Percentiles rank a stretch among this genome's conserved stretches.
phyloP scores from a whole-genome alignment of 2,797 vertebrate species.

The Sebastes oblongus region DNA sequence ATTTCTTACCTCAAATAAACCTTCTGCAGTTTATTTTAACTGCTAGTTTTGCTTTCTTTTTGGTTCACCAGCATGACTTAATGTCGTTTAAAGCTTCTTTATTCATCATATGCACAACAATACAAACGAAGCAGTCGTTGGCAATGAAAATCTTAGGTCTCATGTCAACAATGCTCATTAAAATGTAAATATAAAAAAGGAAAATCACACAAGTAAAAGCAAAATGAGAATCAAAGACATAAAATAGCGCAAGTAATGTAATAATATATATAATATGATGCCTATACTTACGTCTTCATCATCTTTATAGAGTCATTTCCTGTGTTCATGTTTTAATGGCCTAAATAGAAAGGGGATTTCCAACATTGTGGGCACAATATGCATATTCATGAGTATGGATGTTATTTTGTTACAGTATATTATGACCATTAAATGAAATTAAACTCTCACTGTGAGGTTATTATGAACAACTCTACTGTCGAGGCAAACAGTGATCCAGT shows the following conservation, averaged over 20 bases:
- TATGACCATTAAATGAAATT: not conserved
- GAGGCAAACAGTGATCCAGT: not conserved
- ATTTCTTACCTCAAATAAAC: not conserved
- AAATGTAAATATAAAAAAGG: no score
- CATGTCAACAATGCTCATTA: no score
- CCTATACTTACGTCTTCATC: no score
- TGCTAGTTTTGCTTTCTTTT: not conserved
- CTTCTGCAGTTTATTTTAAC: not conserved
- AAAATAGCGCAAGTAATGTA: no score
- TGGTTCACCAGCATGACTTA: not conserved
- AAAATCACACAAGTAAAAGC: no score
- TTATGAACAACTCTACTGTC: not conserved
- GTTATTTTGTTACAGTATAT: not conserved
- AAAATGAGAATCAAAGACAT: no score
- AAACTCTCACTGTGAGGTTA: not conserved
- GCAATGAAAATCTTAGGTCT: no score
- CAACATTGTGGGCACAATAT: not conserved
- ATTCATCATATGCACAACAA: no score
- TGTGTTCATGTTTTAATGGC: not conserved
- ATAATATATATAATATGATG: no score
- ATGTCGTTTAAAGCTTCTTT: not conserved
- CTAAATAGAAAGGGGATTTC: not conserved
- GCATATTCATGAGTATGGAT: not conserved
- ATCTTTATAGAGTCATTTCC: not conserved
- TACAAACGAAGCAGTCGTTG: no score